These are phyloP conservation scores for Montipora capricornis DNA, from an alignment of 64 coral and sea anemone species.

Conservation along the genomic window DNA sequence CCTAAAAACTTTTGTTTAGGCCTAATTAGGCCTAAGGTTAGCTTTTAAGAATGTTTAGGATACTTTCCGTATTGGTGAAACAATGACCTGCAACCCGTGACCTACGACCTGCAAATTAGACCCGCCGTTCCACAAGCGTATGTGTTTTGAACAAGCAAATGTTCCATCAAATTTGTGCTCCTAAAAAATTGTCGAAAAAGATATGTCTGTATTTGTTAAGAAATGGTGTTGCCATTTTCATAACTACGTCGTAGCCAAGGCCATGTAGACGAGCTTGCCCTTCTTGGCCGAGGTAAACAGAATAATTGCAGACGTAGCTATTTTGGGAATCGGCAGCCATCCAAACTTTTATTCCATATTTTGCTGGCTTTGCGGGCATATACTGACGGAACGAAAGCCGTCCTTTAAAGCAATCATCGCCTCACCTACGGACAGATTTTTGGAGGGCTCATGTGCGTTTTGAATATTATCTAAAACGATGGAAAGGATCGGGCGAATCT, in stretches of 20 bases:
- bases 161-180: conserved; percentile 2
- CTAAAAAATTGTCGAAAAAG: neutral
- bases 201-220: conserved; percentile 26
- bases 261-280: conserved; percentile 11
- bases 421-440: too few relatives aligned
- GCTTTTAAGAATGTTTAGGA: too few relatives aligned
- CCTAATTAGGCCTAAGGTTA: too few relatives aligned
- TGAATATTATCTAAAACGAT: too few relatives aligned
- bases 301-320: neutral
- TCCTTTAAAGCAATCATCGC: too few relatives aligned
- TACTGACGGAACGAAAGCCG: too few relatives aligned
- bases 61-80: neutral
- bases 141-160: conserved; percentile 53
- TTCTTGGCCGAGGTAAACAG: conserved; percentile 45
- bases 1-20: neutral
- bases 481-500: neutral
- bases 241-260: conserved; percentile 60
- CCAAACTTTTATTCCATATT: conserved; percentile 79
- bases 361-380: conserved; percentile 65
- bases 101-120: too few relatives aligned
- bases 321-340: conserved; percentile 58
- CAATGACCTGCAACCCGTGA: too few relatives aligned
- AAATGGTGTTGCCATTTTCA: conserved; percentile 56
- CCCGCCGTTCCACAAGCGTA: neutral
- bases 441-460: too few relatives aligned